Base-by-base conservation (phyloP, 2,888 invertebrate genomes). In the Calameuta pallipes region DNA sequence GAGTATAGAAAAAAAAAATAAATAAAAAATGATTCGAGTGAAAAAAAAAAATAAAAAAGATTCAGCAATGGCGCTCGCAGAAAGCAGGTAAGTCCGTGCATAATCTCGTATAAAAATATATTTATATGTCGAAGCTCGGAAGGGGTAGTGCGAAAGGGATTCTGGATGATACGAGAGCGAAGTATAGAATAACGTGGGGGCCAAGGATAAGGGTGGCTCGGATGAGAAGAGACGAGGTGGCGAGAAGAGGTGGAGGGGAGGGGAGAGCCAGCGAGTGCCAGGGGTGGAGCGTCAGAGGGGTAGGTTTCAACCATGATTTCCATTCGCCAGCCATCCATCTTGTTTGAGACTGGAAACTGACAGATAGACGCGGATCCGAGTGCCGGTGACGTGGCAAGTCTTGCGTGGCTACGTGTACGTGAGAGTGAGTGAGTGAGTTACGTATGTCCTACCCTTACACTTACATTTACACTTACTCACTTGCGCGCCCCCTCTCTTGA, bases 311-410 rank as follows among this genome's bases (percentile, higher is more conserved):
- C 91, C 93, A 93, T 93, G 93, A 93, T 93, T 93, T 93, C 93
- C 93, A 93, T 93, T 93, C 93, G 93, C 92, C 92, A 92, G 93
- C 93, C 93, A 94, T 94, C 93, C 93, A 93, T 94, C 93, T 94
- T 93, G 93, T 93, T 93, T 93, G 93, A 93, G 93, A 90, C 91
- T 91, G 90, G 91, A 90, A 91, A 89, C 90, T 91, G 91, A 92
- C 92, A 92, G 91, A 90, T 90, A 91, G 91, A 91, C 91, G 91
- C 88, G 89, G 91, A 90, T 91, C 90, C 90, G 90, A 91, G 89
- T 90, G 90, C 90, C 89, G 89, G 89, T 90, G 91, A 91, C 90
- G 90, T 91, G 88, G 91, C 90, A 91, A 91, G 90, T 91, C 91
- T 91, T 90, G 89, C 87, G 85, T 86, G 87, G 84, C 84, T 87